These are phyloP conservation scores for Camelus dromedarius DNA, from an alignment of 2,113 vertebrate genomes.

Conservation along the genomic window DNA sequence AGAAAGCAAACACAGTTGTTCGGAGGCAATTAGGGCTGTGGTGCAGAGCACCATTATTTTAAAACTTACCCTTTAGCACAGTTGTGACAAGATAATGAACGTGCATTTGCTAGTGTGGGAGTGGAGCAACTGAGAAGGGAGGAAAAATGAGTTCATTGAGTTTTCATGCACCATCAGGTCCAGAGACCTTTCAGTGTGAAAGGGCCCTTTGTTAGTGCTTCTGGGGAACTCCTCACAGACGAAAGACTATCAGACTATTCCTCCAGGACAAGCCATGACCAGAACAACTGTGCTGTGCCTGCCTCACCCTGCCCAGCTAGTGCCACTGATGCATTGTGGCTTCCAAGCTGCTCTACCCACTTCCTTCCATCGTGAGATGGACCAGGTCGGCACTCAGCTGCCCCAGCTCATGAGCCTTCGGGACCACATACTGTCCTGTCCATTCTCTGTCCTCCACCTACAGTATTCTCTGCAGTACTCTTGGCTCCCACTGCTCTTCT, in stretches of 20 bases:
- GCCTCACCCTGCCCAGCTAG: neutral
- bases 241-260: slow-evolving; percentile 38
- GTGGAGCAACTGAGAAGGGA: slow-evolving; percentile 44
- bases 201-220: slow-evolving; percentile 25
- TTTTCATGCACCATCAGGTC: slow-evolving; percentile 76
- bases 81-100: slow-evolving; percentile 81
- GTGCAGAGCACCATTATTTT: slow-evolving; percentile 72
- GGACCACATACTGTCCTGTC: neutral
- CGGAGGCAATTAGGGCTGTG: slow-evolving; percentile 73
- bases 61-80: slow-evolving; percentile 74
- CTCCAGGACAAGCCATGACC: slow-evolving; percentile 7
- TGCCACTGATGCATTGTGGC: neutral
- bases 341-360: neutral
- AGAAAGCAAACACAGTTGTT: slow-evolving; percentile 67
- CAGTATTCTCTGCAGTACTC: neutral
- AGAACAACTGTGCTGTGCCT: neutral
- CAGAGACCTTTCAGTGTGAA: slow-evolving; percentile 65
- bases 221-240: slow-evolving; percentile 42
- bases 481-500: neutral
- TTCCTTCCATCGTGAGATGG: neutral
- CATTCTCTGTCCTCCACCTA: accelerated
- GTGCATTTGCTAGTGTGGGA: slow-evolving; percentile 51
- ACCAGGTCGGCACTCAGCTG: neutral
- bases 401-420: neutral
- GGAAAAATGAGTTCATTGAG: slow-evolving; percentile 69